Percentiles rank a stretch among this genome's conserved stretches.
Evolutionary conservation across 2,113 vertebrate species (phyloP).

Genomic region (Scytalopus superciliaris): DNA sequence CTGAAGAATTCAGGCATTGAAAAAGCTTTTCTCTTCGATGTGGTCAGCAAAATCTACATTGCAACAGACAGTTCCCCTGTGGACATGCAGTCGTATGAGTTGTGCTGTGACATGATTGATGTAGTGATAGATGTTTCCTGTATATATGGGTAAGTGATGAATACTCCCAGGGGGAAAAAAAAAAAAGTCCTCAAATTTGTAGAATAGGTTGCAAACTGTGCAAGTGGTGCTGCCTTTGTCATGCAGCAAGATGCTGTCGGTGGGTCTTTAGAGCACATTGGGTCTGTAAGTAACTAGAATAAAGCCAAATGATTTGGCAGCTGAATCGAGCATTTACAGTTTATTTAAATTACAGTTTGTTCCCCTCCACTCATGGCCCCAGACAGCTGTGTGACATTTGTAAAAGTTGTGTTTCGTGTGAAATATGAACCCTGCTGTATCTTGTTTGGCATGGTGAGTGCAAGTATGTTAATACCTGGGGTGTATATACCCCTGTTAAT

Average conservation of each 20-base stretch:
- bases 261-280: background rate
- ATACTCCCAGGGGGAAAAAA: background rate
- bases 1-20: constrained; percentile 98
- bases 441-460: background rate
- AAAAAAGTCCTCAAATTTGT: background rate
- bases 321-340: background rate
- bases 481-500: too few relatives aligned
- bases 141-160: constrained; percentile 93
- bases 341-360: background rate
- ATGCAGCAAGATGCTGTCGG: background rate
- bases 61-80: constrained; percentile 99
- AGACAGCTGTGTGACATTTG: background rate
- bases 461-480: background rate
- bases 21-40: constrained; percentile 98
- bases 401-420: background rate
- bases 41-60: constrained; percentile 99
- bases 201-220: background rate
- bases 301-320: background rate
- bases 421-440: background rate
- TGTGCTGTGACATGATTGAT: constrained; percentile 99
- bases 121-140: constrained; percentile 99
- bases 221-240: background rate
- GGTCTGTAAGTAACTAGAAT: background rate
- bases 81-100: constrained; percentile 98
- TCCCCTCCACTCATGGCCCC: background rate